phyloP scores from a whole-genome alignment of 2,888 invertebrate species.

The Cephus nigrinus region DNA sequence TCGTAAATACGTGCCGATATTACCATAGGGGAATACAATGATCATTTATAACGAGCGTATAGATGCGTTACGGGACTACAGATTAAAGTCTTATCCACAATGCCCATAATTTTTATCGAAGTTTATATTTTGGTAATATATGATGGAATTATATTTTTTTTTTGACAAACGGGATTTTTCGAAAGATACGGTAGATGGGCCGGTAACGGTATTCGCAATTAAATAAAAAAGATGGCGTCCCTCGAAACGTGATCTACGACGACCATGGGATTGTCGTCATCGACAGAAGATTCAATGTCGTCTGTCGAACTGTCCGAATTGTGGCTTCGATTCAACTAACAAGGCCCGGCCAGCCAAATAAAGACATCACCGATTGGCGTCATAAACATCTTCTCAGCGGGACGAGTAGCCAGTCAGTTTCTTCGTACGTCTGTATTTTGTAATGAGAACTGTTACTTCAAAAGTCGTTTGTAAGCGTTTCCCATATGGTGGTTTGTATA shows the following conservation, averaged over 20 bases:
- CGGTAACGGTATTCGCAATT: background rate
- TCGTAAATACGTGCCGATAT: background rate
- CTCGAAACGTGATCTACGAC: background rate
- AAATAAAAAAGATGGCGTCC: background rate
- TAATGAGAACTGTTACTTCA: conserved; percentile 4
- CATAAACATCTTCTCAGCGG: conserved; percentile 33
- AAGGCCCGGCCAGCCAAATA: conserved; percentile 28
- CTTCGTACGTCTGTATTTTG: conserved; percentile 13
- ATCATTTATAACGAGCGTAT: background rate
- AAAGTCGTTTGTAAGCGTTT: background rate
- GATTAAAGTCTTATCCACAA: background rate
- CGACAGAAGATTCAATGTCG: background rate
- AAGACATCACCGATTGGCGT: conserved; percentile 34
- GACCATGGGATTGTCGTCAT: background rate
- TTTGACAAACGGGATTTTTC: background rate
- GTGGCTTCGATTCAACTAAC: conserved; percentile 10
- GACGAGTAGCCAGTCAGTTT: conserved; percentile 31
- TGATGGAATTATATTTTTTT: background rate
- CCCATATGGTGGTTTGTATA: background rate
- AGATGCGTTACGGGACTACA: background rate
- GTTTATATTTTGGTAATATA: background rate
- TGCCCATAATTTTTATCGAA: background rate
- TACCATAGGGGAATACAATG: background rate
- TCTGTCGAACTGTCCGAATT: background rate
- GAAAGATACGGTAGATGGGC: background rate